Evolutionary conservation across 2,797 vertebrate genomes (phyloP).

Genomic region (Botia almorhae): DNA sequence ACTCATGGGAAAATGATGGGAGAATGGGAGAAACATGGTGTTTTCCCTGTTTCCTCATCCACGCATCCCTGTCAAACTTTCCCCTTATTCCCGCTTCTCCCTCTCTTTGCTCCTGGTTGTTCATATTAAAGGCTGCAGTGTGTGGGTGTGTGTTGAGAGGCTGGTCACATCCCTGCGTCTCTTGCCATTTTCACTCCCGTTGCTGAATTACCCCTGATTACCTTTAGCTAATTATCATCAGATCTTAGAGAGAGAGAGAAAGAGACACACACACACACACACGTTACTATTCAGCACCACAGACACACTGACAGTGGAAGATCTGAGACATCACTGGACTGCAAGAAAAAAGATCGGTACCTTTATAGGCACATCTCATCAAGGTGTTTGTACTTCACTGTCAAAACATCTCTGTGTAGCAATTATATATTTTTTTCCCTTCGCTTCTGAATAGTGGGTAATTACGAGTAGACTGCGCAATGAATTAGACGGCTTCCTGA

Average conservation of each 20-base stretch:
- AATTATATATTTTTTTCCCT: constrained; percentile 47
- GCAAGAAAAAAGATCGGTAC: neutral
- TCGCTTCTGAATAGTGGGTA: constrained; percentile 52
- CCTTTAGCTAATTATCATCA: constrained; percentile 69
- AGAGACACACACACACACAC: constrained; percentile 11
- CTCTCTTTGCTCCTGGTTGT: constrained; percentile 53
- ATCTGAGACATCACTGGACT: constrained; percentile 22
- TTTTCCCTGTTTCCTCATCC: constrained; percentile 37
- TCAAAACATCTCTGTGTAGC: constrained; percentile 54
- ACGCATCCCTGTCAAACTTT: constrained; percentile 33
- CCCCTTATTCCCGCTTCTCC: constrained; percentile 30
- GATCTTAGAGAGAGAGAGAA: constrained; percentile 54
- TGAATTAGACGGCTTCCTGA: constrained; percentile 42
- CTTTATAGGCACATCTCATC: constrained; percentile 41
- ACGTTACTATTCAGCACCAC: constrained; percentile 38
- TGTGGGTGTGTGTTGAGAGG: constrained; percentile 76
- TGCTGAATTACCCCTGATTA: constrained; percentile 64
- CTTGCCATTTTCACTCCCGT: constrained; percentile 66
- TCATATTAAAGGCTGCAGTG: constrained; percentile 81
- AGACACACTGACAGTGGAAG: constrained; percentile 39
- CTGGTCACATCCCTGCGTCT: constrained; percentile 79
- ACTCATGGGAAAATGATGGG: neutral
- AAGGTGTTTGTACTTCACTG: constrained; percentile 50
- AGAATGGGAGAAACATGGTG: constrained; percentile 14
- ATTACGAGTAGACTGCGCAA: constrained; percentile 47